Conservation (phyloP, 2,888 invertebrate genomes). For the Trypoxylon attenuatum region DNA sequence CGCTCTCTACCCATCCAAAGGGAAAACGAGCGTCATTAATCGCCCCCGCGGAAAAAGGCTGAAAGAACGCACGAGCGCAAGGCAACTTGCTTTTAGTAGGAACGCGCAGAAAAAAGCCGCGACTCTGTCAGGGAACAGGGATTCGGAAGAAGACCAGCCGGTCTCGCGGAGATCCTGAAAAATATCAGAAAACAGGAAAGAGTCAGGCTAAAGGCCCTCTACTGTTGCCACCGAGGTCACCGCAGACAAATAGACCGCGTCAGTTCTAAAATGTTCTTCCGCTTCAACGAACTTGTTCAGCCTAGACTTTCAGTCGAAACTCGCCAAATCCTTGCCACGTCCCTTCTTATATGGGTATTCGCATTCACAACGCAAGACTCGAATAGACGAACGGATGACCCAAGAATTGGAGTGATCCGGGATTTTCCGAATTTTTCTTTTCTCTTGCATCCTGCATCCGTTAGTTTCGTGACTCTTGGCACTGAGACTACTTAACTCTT, state of each 20-base stretch:
- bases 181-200: slow-evolving; percentile 32
- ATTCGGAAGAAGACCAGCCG: background rate
- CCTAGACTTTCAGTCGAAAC: slow-evolving; percentile 12
- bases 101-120: slow-evolving; percentile 14
- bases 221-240: slow-evolving; percentile 27
- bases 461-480: no score
- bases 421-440: slow-evolving; percentile 48
- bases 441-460: background rate
- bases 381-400: slow-evolving; percentile 36
- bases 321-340: slow-evolving; percentile 18
- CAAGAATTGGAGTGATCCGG: slow-evolving; percentile 26
- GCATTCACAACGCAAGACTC: background rate
- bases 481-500: background rate
- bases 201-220: slow-evolving; percentile 13
- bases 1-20: slow-evolving; percentile 25
- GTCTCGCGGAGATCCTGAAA: slow-evolving; percentile 39
- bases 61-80: slow-evolving; percentile 13
- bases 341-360: background rate
- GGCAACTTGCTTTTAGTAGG: slow-evolving; percentile 22
- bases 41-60: slow-evolving; percentile 23
- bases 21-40: slow-evolving; percentile 55
- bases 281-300: slow-evolving; percentile 17
- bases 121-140: background rate
- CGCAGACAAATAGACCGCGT: slow-evolving; percentile 48
- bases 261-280: slow-evolving; percentile 47